Evolutionary conservation across 2,888 invertebrate species (phyloP).

Genomic region (Leptothorax acervorum): DNA sequence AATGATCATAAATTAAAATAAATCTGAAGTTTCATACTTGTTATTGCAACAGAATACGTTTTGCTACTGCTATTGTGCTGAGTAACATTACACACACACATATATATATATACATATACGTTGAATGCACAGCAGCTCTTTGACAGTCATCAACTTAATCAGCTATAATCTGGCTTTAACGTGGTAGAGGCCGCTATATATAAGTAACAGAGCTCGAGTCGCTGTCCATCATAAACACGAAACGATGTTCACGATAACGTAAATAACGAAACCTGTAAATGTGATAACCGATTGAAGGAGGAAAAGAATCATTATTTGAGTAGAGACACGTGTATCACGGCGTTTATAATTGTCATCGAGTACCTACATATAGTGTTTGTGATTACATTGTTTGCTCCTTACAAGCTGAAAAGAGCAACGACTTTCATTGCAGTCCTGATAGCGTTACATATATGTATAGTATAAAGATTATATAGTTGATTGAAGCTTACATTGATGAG

Average conservation of each 20-base stretch:
- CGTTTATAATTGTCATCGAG: no score
- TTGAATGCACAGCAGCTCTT: background rate
- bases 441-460: background rate
- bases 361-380: background rate
- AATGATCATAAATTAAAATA: background rate
- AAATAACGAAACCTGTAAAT: background rate
- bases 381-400: background rate
- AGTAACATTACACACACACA: background rate
- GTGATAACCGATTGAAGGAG: background rate
- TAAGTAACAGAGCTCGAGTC: background rate
- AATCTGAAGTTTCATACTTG: background rate
- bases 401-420: background rate
- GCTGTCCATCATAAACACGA: background rate
- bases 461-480: background rate
- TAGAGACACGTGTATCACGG: background rate
- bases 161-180: background rate
- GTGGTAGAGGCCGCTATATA: background rate
- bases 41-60: background rate
- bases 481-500: background rate
- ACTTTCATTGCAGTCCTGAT: background rate
- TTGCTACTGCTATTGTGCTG: background rate
- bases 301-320: constrained; percentile 7
- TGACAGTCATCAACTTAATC: constrained; percentile 23
- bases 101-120: background rate
- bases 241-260: background rate